Evolutionary conservation across 2,797 vertebrate species (phyloP).

Genomic region (Melanotaenia trifasciata): DNA sequence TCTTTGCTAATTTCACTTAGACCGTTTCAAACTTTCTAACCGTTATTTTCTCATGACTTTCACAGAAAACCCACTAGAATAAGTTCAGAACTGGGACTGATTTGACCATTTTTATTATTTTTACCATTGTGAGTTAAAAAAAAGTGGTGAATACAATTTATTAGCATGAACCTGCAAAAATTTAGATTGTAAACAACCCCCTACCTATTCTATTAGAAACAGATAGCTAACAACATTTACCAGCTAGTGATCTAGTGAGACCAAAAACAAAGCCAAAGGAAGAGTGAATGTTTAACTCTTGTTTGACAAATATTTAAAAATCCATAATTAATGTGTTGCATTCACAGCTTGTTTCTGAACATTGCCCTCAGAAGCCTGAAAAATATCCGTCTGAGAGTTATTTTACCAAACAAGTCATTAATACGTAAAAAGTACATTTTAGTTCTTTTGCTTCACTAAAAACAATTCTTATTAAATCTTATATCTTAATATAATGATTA

Average conservation of each 20-base stretch:
- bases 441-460: background rate
- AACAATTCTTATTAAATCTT: slow-evolving; percentile 1
- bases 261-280: background rate
- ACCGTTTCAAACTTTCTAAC: slow-evolving; percentile 8
- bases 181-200: background rate
- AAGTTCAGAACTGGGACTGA: background rate
- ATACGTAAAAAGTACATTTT: background rate
- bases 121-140: background rate
- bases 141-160: background rate
- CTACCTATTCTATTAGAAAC: background rate
- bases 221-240: background rate
- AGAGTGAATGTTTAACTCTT: background rate
- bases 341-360: background rate
- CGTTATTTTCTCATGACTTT: slow-evolving; percentile 13
- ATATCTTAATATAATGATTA: no score
- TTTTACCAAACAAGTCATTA: no score
- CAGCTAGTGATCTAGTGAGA: background rate
- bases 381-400: no score
- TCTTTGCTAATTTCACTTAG: background rate
- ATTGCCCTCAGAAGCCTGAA: background rate
- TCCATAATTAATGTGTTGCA: background rate
- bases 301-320: background rate
- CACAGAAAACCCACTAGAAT: background rate
- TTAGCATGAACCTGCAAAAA: background rate
- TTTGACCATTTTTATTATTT: background rate